Percentiles rank a stretch among this genome's conserved stretches.
These are phyloP conservation scores for Timandra comae DNA, from an alignment of 2,888 invertebrate genomes.

Conservation along the genomic window DNA sequence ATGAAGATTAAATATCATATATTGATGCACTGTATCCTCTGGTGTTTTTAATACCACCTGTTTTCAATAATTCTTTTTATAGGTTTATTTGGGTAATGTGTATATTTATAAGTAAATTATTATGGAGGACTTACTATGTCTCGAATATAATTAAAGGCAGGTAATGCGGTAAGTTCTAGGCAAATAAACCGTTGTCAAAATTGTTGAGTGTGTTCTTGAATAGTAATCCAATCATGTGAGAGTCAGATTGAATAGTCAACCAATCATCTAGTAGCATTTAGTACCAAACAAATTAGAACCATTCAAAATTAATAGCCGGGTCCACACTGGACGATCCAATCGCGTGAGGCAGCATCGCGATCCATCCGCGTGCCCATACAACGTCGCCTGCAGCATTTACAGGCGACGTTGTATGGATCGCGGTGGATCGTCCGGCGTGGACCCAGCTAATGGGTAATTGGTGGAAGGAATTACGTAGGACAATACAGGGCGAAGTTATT, in stretches of 20 bases:
- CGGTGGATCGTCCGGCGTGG: too few species aligned
- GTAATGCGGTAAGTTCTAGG: constrained; percentile 69
- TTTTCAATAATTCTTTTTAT: constrained; percentile 54
- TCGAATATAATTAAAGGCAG: constrained; percentile 67
- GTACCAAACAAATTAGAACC: not conserved
- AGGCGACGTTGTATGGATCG: too few species aligned
- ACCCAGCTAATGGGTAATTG: too few species aligned
- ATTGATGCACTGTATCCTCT: constrained; percentile 82
- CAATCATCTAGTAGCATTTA: not conserved
- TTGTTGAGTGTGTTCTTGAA: constrained; percentile 60
- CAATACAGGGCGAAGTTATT: too few species aligned
- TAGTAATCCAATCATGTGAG: constrained; percentile 38
- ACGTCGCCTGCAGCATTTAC: too few species aligned
- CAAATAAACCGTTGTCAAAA: constrained; percentile 71
- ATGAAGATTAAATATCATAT: constrained; percentile 86
- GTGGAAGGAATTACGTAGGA: too few species aligned
- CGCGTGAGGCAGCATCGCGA: too few species aligned
- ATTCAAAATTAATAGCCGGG: not conserved
- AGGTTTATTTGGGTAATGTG: constrained; percentile 72
- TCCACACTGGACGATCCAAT: too few species aligned
- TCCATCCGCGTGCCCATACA: too few species aligned
- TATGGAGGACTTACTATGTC: constrained; percentile 64
- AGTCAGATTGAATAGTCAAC: too few species aligned
- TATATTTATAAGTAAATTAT: constrained; percentile 75
- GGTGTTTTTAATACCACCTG: constrained; percentile 74